These are phyloP conservation scores for Sebastes steindachneri DNA, from an alignment of 2,797 vertebrate species.

Conservation along the genomic window DNA sequence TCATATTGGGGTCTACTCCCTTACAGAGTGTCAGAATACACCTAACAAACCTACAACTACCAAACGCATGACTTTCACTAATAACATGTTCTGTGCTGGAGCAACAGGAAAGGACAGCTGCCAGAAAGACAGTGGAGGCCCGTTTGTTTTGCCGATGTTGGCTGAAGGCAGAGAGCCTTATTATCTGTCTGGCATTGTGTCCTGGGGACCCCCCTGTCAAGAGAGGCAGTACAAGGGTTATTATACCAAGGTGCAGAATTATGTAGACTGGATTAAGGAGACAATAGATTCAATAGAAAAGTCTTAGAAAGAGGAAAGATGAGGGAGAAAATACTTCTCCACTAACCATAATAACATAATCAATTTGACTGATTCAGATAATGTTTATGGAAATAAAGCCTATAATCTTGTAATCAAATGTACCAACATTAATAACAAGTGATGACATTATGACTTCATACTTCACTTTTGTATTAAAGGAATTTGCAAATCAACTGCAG, in stretches of 20 bases:
- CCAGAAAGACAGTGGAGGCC: slow-evolving; percentile 88
- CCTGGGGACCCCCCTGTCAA: slow-evolving; percentile 87
- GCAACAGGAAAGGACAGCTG: slow-evolving; percentile 85
- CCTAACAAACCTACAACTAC: fast-evolving
- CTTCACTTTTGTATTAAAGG: slow-evolving; percentile 17
- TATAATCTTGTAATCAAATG: slow-evolving; percentile 28
- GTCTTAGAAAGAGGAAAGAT: background rate
- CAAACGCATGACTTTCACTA: slow-evolving; percentile 65
- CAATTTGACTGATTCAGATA: background rate
- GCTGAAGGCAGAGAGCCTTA: slow-evolving; percentile 55
- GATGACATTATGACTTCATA: slow-evolving; percentile 10
- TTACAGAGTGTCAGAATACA: slow-evolving; percentile 15
- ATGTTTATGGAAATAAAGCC: background rate
- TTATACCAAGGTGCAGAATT: slow-evolving; percentile 90
- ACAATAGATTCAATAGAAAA: slow-evolving; percentile 77
- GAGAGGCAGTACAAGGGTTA: slow-evolving; percentile 77
- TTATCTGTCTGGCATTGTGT: slow-evolving; percentile 87
- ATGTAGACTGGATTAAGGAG: slow-evolving; percentile 89
- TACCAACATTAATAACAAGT: background rate
- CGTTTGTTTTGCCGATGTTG: slow-evolving; percentile 78
- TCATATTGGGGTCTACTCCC: slow-evolving; percentile 52
- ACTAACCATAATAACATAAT: background rate
- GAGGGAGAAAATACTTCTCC: background rate
- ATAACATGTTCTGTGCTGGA: slow-evolving; percentile 95
- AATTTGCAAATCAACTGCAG: slow-evolving; percentile 19